A percentile compares a stretch with the other conserved stretches of the same genome.
These are phyloP conservation scores for Agrypnus murinus DNA, from an alignment of 2,888 invertebrate genomes.

Conservation along the genomic window DNA sequence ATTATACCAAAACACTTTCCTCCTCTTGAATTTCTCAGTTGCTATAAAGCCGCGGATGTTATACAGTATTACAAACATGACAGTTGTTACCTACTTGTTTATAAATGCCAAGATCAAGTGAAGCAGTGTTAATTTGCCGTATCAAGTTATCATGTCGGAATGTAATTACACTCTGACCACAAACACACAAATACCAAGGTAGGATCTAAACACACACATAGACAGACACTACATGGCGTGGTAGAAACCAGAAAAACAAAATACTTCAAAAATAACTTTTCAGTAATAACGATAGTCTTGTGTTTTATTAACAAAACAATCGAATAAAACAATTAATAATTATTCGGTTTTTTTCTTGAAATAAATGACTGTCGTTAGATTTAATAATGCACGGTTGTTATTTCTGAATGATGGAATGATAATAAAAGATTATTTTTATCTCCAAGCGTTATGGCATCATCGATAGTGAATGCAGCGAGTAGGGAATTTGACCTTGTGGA, in stretches of 20 bases:
- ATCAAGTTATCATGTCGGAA: conserved; percentile 3
- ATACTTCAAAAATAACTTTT: no score
- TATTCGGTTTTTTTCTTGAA: no score
- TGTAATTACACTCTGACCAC: conserved; percentile 37
- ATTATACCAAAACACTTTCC: no score
- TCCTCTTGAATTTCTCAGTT: no score
- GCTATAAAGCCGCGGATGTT: no score
- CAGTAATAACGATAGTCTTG: no score
- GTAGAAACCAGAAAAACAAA: no score
- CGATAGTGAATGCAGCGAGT: conserved; percentile 45
- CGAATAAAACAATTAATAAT: no score
- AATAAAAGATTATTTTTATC: conserved; percentile 29
- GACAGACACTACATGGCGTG: no score
- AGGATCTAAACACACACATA: no score
- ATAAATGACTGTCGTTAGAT: no score
- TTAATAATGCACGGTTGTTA: conserved; percentile 6
- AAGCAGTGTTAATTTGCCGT: conserved; percentile 25
- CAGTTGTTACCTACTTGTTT: conserved; percentile 8
- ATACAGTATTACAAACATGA: conserved; percentile 5
- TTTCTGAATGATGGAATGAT: conserved; percentile 3
- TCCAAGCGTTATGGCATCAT: conserved; percentile 39
- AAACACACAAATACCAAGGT: conserved; percentile 7
- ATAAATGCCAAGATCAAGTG: conserved; percentile 32
- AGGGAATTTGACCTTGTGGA: conserved; percentile 44
- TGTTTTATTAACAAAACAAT: no score